Conservation (phyloP, 2,113 vertebrate species). For the Rallus limicola region DNA sequence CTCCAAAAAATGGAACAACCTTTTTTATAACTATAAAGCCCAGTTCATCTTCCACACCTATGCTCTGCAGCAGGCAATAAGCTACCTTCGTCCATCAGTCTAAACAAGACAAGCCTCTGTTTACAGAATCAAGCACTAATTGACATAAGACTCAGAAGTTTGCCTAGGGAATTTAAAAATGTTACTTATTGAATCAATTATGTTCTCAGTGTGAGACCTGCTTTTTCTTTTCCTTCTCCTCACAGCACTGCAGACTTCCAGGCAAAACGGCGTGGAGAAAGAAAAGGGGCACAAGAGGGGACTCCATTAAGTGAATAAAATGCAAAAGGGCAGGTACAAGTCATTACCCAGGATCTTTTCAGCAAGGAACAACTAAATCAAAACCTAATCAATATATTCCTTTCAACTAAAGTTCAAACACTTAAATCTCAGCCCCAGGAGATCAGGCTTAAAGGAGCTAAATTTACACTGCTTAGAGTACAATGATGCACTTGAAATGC, state of each 20-base stretch:
- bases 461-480: conserved; percentile 34
- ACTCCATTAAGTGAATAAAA: conserved; percentile 41
- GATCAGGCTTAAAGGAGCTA: conserved; percentile 38
- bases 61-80: neutral
- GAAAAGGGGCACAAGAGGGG: neutral
- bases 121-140: conserved; percentile 27
- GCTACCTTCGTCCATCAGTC: neutral
- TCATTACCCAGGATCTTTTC: conserved; percentile 46
- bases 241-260: neutral
- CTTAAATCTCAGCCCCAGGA: conserved; percentile 59
- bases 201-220: conserved; percentile 33
- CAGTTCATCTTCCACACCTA: neutral
- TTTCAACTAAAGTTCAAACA: conserved; percentile 70
- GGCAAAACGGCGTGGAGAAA: neutral
- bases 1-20: neutral
- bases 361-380: conserved; percentile 61
- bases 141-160: conserved; percentile 17
- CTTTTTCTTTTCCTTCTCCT: neutral
- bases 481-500: neutral
- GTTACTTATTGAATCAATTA: conserved; percentile 66
- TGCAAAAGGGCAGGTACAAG: conserved; percentile 24
- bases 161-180: conserved; percentile 57
- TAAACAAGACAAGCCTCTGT: conserved; percentile 8
- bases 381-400: conserved; percentile 64
- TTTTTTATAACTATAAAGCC: neutral